Base-by-base conservation (phyloP, 2,888 invertebrate genomes). In the Acanthosepion esculentum region DNA sequence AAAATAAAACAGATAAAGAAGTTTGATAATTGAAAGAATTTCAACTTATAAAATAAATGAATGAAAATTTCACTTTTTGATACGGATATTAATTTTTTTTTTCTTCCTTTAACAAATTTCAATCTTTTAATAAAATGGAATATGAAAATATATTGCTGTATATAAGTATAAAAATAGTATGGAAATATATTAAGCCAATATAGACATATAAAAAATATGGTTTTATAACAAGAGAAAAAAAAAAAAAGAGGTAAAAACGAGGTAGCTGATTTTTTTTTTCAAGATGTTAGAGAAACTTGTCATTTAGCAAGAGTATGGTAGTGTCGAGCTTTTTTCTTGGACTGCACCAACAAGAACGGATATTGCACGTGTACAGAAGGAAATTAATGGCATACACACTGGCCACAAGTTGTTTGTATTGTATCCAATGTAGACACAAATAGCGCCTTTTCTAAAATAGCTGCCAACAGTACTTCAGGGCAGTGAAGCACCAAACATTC, bases 81-180 rank as follows among this genome's bases (percentile, higher is more conserved):
- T 15, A n/a, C 29, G 15, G n/a, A 78, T 78, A 78, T n/a, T 1
- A 55, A 20, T 55, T 55, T 1, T 55, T 55, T 55, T n/a, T n/a
- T 78, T 78, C 15, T 78, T 78, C 8, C 18, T 78, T 15, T n/a
- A n/a, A 78, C 15, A 78, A 78, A 78, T 78, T 78, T 33, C 2
- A n/a, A 10, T 78, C 10, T 33, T 78, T 78, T 78, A 78, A n/a
- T 78, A 78, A 78, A 78, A 78, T 78, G 33, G 78, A 78, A 33
- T 78, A 78, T 15, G 78, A 78, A 78, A 78, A 78, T 78, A 78
- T 78, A 78, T 78, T 29, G 3, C n/a, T n/a, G 78, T 78, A n/a
- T 78, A n/a, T 78, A n/a, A 12, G 78, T 78, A 78, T 78, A 78
- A 78, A 78, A 78, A 78, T 78, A 78, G n/a, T 78, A 78, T n/a